phyloP scores from a whole-genome alignment of 2,113 vertebrate genomes.

The Lophotis ruficrista region DNA sequence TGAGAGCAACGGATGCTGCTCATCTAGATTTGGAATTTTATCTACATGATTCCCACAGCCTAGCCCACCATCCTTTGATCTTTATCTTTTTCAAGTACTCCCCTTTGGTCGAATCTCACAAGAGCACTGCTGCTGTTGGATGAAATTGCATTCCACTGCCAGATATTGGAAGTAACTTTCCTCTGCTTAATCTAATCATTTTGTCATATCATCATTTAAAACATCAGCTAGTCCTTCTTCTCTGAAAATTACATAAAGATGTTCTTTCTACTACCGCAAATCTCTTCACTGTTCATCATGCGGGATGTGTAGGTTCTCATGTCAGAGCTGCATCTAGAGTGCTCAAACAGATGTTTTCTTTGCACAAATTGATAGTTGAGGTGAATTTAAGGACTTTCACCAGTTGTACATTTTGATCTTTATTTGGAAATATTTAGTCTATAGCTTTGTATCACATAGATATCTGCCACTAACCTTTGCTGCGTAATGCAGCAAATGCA shows the following conservation, averaged over 20 bases:
- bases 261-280: neutral
- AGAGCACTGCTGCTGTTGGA: neutral
- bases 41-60: neutral
- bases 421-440: neutral
- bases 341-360: neutral
- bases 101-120: neutral
- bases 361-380: neutral
- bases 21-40: neutral
- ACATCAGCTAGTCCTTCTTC: neutral
- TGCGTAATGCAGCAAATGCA: neutral
- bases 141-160: neutral
- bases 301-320: neutral
- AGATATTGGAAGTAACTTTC: neutral
- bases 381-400: neutral
- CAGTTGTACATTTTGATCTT: neutral
- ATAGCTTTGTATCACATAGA: neutral
- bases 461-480: neutral
- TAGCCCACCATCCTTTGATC: slow-evolving; percentile 2
- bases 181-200: neutral
- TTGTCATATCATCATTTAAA: slow-evolving; percentile 19
- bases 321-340: neutral
- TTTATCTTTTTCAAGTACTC: slow-evolving; percentile 1
- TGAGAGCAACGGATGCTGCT: neutral
- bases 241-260: neutral
- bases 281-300: neutral